Percentiles rank a stretch among this genome's conserved stretches.
Conservation (phyloP, 2,888 invertebrate genomes). For the Stenodera caucasica region DNA sequence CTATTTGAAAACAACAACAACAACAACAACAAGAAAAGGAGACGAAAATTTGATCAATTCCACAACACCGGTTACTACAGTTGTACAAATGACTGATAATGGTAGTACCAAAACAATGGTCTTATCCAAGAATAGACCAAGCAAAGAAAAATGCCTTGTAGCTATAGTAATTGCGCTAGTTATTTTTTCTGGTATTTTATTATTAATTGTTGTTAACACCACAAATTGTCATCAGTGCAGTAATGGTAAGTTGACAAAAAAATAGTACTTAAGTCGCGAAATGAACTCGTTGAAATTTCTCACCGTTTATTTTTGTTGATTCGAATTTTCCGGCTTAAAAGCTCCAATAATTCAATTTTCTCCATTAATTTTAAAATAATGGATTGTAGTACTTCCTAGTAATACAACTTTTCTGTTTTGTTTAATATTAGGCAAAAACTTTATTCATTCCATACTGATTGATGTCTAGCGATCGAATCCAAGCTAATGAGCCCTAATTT, state of each 20-base stretch:
- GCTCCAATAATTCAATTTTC: too few relatives aligned
- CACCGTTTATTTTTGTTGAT: background rate
- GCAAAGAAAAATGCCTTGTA: conserved; percentile 48
- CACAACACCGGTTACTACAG: conserved; percentile 39
- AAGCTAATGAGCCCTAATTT: too few relatives aligned
- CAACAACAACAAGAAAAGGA: background rate
- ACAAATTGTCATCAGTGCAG: conserved; percentile 40
- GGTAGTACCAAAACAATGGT: conserved; percentile 50
- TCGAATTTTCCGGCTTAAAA: too few relatives aligned
- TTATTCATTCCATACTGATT: background rate
- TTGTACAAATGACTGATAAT: conserved; percentile 50
- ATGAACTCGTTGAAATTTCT: too few relatives aligned
- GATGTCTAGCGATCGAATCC: too few relatives aligned
- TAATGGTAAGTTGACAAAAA: conserved; percentile 46
- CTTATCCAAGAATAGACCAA: conserved; percentile 39
- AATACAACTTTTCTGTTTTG: too few relatives aligned
- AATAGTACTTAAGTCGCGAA: too few relatives aligned
- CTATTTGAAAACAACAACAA: conserved; percentile 37
- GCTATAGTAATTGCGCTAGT: conserved; percentile 45
- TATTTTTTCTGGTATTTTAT: conserved; percentile 45
- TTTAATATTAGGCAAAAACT: background rate
- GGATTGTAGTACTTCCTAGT: too few relatives aligned
- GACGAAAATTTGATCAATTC: conserved; percentile 38
- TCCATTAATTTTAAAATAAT: too few relatives aligned
- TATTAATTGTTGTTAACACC: conserved; percentile 44